A percentile compares a stretch with the other conserved stretches of the same genome.
Conservation (phyloP, 64 coral and sea anemone species). For the Montipora sp. region DNA sequence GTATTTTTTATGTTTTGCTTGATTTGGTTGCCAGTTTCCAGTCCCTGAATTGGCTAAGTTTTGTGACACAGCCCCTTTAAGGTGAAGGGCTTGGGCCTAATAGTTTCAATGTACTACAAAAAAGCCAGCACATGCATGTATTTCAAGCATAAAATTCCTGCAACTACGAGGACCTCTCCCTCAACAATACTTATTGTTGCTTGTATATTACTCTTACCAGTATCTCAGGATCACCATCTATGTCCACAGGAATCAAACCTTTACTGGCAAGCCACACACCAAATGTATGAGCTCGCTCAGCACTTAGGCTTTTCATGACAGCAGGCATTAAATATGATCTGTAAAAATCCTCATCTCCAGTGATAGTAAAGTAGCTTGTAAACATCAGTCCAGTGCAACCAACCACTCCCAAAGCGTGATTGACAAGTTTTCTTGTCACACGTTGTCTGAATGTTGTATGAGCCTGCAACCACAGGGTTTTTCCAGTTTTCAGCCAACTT, state of each 20-base stretch:
- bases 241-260: conserved; percentile 78
- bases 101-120: too few species aligned
- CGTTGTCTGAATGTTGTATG: conserved; percentile 2
- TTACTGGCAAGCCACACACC: conserved; percentile 85
- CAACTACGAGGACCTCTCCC: too few species aligned
- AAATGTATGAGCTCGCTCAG: conserved; percentile 82
- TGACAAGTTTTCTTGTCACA: conserved; percentile 58
- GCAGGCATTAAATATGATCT: conserved; percentile 77
- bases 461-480: neutral
- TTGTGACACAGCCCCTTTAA: too few species aligned
- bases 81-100: too few species aligned
- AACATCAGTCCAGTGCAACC: conserved; percentile 68
- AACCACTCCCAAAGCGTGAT: conserved; percentile 62
- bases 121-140: too few species aligned
- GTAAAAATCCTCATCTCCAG: conserved; percentile 90
- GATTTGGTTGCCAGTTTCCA: too few species aligned
- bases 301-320: conserved; percentile 65
- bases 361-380: conserved; percentile 69
- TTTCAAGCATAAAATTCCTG: too few species aligned
- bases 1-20: too few species aligned
- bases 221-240: conserved; percentile 61
- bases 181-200: too few species aligned
- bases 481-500: too few species aligned
- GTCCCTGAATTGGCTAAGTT: too few species aligned
- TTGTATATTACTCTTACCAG: conserved; percentile 59